Evolutionary conservation across 2,888 invertebrate species (phyloP).

Genomic region (Macropis europaea): DNA sequence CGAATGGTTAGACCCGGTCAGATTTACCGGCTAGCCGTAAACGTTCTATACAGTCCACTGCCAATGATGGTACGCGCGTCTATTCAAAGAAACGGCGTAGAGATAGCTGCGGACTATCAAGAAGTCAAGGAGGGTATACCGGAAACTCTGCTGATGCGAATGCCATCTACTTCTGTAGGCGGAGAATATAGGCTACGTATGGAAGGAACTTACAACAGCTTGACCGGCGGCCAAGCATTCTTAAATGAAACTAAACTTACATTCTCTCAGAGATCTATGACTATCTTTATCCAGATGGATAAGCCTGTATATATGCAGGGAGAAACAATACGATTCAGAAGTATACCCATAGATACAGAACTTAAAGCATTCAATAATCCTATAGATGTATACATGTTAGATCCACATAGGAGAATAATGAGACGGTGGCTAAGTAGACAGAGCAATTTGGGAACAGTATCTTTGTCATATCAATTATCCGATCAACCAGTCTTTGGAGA

Average conservation of each 20-base stretch:
- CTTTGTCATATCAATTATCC: constrained; percentile 92
- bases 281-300: constrained; percentile 96
- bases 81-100: constrained; percentile 93
- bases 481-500: constrained; percentile 96
- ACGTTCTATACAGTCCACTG: constrained; percentile 88
- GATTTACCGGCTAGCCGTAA: constrained; percentile 93
- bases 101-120: constrained; percentile 91
- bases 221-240: constrained; percentile 93
- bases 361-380: constrained; percentile 94
- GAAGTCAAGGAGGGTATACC: constrained; percentile 92
- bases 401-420: constrained; percentile 93
- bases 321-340: constrained; percentile 90
- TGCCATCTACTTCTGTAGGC: constrained; percentile 90
- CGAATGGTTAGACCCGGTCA: constrained; percentile 95
- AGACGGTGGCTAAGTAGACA: constrained; percentile 94
- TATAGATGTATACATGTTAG: constrained; percentile 94
- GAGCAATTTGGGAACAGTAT: constrained; percentile 96
- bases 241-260: constrained; percentile 91
- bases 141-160: constrained; percentile 94
- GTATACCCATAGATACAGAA: constrained; percentile 95
- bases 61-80: constrained; percentile 93
- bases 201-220: constrained; percentile 89
- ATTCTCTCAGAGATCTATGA: constrained; percentile 95
- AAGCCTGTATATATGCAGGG: constrained; percentile 97
- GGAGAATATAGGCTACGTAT: constrained; percentile 93